Conservation (phyloP, 2,888 invertebrate genomes). For the Mimachlamys varia region DNA sequence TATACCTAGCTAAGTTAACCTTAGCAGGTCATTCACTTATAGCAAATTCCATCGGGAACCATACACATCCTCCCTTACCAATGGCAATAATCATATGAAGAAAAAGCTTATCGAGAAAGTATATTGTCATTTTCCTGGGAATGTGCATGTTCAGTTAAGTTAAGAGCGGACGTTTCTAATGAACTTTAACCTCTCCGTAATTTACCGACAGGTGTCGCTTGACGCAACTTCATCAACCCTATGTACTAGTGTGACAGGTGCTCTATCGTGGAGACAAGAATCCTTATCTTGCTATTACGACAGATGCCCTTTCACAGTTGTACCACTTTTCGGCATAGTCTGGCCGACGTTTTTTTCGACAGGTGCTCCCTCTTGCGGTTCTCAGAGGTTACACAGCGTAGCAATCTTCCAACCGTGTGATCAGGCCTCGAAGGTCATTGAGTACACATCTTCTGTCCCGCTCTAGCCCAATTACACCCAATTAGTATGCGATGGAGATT, state of each 20-base stretch:
- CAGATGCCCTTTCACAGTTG: conserved; percentile 1
- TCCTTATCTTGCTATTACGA: conserved; percentile 25
- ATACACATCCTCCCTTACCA: too few relatives aligned
- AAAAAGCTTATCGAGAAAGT: too few relatives aligned
- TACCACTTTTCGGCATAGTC: not conserved
- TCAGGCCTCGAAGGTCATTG: not conserved
- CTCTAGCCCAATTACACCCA: conserved; percentile 22
- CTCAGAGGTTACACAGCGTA: not conserved
- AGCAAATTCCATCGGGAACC: too few relatives aligned
- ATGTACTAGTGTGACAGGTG: not conserved
- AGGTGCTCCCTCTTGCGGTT: conserved; percentile 33
- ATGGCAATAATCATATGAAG: too few relatives aligned
- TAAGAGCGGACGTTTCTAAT: not conserved
- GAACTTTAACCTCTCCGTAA: not conserved
- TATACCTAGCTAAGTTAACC: too few relatives aligned
- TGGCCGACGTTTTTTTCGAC: not conserved
- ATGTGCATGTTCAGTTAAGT: not conserved
- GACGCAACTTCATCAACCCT: not conserved
- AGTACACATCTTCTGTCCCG: conserved; percentile 26
- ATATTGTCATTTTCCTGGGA: too few relatives aligned
- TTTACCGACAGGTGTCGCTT: conserved; percentile 17
- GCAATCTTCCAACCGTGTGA: conserved; percentile 22
- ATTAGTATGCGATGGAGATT: not conserved
- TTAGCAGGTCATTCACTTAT: too few relatives aligned
- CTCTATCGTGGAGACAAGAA: not conserved